phyloP scores from a whole-genome alignment of 1,140 invertebrate genomes.

The Psilanteris sp. region DNA sequence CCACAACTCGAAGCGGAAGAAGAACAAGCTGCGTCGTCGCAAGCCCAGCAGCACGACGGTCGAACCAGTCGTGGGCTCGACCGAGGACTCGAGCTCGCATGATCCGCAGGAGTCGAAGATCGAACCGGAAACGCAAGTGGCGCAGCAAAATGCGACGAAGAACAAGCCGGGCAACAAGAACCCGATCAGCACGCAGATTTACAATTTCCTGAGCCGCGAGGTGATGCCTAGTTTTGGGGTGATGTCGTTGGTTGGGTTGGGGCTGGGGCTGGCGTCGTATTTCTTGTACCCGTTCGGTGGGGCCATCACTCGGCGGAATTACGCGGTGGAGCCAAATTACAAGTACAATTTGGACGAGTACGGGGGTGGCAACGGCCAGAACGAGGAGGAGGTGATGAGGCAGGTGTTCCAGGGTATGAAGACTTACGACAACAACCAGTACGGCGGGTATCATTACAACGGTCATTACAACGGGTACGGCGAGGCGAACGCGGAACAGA shows the following conservation, averaged over 20 bases:
- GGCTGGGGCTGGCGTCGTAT: conserved; percentile 87
- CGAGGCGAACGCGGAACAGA: conserved; percentile 59
- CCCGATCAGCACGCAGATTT: conserved; percentile 86
- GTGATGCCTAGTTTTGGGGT: conserved; percentile 89
- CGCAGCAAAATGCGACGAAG: conserved; percentile 70
- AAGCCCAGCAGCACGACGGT: conserved; percentile 75
- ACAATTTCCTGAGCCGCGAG: conserved; percentile 88
- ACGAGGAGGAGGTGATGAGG: conserved; percentile 86
- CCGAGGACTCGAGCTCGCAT: neutral
- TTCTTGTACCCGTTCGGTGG: conserved; percentile 87
- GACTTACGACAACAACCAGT: conserved; percentile 60
- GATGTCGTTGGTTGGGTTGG: conserved; percentile 85
- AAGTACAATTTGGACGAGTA: conserved; percentile 85
- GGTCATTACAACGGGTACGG: conserved; percentile 67
- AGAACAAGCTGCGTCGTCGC: conserved; percentile 82
- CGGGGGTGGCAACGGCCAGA: conserved; percentile 83
- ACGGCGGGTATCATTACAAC: conserved; percentile 68
- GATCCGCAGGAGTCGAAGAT: conserved; percentile 75
- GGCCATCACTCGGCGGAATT: conserved; percentile 83
- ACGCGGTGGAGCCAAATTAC: conserved; percentile 82
- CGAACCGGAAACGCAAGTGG: conserved; percentile 77
- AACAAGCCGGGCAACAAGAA: conserved; percentile 78
- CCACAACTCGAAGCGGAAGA: conserved; percentile 81
- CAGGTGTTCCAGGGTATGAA: conserved; percentile 88
- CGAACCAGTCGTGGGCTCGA: conserved; percentile 40